Conservation (phyloP, 2,888 invertebrate species). For the Elaeidobius kamerunicus region DNA sequence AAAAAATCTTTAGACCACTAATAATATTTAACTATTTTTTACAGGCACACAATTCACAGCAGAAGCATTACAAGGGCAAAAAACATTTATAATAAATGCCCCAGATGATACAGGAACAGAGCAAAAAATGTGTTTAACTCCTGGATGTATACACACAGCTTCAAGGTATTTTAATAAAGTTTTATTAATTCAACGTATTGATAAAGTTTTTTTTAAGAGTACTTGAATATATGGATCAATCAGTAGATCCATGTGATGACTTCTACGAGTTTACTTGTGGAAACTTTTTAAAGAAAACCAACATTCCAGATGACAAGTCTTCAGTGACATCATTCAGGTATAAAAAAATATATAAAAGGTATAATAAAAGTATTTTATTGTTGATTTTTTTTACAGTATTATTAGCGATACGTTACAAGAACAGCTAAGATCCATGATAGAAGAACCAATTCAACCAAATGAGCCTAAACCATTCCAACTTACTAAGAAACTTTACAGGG, state of each 20-base stretch:
- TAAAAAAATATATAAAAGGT: too few relatives aligned
- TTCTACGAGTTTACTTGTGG: conserved; percentile 81
- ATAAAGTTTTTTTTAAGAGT: conserved; percentile 48
- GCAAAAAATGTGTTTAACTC: conserved; percentile 61
- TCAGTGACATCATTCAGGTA: conserved; percentile 66
- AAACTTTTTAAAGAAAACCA: conserved; percentile 65
- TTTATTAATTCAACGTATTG: background rate
- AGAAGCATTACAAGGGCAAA: conserved; percentile 40
- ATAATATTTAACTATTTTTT: too few relatives aligned
- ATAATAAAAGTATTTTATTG: too few relatives aligned
- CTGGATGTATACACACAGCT: conserved; percentile 81
- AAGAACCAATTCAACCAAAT: conserved; percentile 58
- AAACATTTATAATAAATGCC: conserved; percentile 35
- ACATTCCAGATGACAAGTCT: conserved; percentile 79
- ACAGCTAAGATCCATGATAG: conserved; percentile 67
- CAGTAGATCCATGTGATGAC: conserved; percentile 76
- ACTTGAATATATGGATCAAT: conserved; percentile 66
- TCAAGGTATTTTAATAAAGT: conserved; percentile 44
- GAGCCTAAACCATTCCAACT: conserved; percentile 71
- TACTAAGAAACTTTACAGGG: conserved; percentile 77
- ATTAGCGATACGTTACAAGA: conserved; percentile 73
- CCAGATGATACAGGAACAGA: conserved; percentile 31
- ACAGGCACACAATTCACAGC: conserved; percentile 41
- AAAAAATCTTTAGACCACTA: too few relatives aligned
- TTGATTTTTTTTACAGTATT: conserved; percentile 50